A percentile compares a stretch with the other conserved stretches of the same genome.
These are phyloP conservation scores for Sturnus vulgaris DNA, from an alignment of 2,113 vertebrate species.

Conservation along the genomic window DNA sequence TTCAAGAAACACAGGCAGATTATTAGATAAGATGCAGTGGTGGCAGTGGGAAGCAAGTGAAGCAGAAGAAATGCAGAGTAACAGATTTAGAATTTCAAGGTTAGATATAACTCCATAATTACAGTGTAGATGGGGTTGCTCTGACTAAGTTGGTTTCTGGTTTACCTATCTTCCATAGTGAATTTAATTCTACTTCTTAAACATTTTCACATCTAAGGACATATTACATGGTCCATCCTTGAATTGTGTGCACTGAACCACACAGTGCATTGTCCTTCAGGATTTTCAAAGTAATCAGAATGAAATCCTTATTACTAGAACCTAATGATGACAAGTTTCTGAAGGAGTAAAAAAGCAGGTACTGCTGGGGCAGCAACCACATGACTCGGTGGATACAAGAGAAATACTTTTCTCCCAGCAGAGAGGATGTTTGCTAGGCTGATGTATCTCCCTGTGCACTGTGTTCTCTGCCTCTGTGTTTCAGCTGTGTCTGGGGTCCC, in stretches of 20 bases:
- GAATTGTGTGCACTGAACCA: background rate
- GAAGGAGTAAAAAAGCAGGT: background rate
- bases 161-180: background rate
- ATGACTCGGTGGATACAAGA: background rate
- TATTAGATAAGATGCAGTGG: background rate
- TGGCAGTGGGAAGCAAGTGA: background rate
- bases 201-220: background rate
- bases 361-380: background rate
- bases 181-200: constrained; percentile 26
- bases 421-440: background rate
- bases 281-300: background rate
- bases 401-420: background rate
- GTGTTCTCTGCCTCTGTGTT: background rate
- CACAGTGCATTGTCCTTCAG: background rate
- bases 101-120: background rate
- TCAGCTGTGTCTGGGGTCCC: background rate
- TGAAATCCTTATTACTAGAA: background rate
- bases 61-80: background rate
- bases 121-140: background rate
- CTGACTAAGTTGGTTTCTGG: background rate
- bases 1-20: background rate
- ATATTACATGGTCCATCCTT: background rate
- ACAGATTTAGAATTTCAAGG: background rate
- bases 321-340: background rate
- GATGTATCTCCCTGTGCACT: background rate